These are phyloP conservation scores for Pseudomyrmex gracilis DNA, from an alignment of 1,140 invertebrate species.

Conservation along the genomic window DNA sequence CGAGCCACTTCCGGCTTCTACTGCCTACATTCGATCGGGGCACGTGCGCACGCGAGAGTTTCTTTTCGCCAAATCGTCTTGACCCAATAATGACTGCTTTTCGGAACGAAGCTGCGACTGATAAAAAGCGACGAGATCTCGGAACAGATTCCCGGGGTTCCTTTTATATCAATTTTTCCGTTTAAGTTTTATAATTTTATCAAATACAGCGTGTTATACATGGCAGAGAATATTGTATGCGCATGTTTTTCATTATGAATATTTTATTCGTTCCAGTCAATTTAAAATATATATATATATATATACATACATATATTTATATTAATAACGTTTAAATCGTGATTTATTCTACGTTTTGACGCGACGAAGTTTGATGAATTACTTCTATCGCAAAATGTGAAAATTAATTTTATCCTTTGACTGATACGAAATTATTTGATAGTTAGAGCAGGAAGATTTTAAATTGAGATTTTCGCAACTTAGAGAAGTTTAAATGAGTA, in stretches of 20 bases:
- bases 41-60: constrained; percentile 16
- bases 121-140: constrained; percentile 39
- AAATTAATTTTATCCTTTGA: background rate
- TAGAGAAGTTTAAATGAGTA: constrained; percentile 38
- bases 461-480: background rate
- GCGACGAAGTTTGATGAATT: too few species aligned
- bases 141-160: background rate
- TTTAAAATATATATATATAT: too few species aligned
- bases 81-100: constrained; percentile 36
- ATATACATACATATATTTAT: too few species aligned
- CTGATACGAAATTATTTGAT: constrained; percentile 16
- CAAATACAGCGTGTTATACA: background rate
- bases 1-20: constrained; percentile 59
- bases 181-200: background rate
- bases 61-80: constrained; percentile 40
- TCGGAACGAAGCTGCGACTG: background rate
- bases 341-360: too few species aligned
- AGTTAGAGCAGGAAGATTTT: constrained; percentile 30
- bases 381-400: too few species aligned
- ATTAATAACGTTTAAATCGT: too few species aligned
- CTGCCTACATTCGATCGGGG: constrained; percentile 52
- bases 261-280: too few species aligned
- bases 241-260: too few species aligned
- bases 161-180: constrained; percentile 1
- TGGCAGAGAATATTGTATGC: too few species aligned